phyloP scores from a whole-genome alignment of 2,797 vertebrate species.

The Rhodeus uyekii region DNA sequence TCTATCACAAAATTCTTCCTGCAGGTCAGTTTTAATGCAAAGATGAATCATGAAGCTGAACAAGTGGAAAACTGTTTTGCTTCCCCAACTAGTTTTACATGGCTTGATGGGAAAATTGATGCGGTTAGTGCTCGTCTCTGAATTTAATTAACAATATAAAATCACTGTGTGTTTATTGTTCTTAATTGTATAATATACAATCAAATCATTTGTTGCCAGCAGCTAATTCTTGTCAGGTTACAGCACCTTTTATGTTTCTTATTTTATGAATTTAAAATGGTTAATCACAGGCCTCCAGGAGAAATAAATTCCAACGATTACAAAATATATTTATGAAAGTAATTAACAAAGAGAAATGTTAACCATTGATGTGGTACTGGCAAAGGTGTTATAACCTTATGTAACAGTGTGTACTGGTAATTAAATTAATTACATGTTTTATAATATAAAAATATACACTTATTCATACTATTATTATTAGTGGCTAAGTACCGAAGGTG shows the following conservation, averaged over 20 bases:
- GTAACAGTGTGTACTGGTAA: background rate
- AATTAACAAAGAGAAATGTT: background rate
- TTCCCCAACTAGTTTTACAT: conserved; percentile 68
- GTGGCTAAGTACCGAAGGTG: no score
- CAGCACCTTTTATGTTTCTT: background rate
- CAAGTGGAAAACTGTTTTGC: conserved; percentile 65
- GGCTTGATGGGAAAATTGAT: conserved; percentile 76
- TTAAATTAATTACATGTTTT: background rate
- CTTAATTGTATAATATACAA: background rate
- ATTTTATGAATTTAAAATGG: background rate
- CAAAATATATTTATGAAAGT: background rate
- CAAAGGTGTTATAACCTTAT: background rate
- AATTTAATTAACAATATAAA: background rate
- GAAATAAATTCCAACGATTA: background rate
- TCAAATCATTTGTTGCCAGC: background rate
- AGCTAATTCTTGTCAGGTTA: conserved; percentile 1
- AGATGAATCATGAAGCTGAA: conserved; percentile 64
- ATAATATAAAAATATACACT: background rate
- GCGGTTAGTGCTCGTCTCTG: conserved; percentile 69
- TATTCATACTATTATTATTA: background rate
- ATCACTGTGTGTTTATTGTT: background rate
- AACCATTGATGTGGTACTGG: background rate
- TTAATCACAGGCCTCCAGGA: background rate
- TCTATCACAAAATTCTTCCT: conserved; percentile 8
- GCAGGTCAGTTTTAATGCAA: conserved; percentile 55